Evolutionary conservation across 2,797 vertebrate species (phyloP).

Genomic region (Aphelocoma californica): DNA sequence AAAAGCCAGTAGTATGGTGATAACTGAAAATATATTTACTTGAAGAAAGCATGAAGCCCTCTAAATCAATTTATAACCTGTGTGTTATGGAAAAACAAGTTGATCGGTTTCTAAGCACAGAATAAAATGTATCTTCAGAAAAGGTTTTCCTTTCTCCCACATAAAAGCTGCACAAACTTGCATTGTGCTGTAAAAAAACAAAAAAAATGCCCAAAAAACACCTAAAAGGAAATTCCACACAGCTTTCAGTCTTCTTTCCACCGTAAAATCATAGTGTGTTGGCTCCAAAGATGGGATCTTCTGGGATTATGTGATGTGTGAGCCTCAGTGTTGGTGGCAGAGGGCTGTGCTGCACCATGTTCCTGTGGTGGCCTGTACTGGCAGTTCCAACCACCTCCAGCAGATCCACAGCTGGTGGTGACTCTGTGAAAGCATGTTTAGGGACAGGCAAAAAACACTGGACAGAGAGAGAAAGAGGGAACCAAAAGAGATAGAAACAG

Average conservation of each 20-base stretch:
- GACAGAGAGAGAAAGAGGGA: neutral
- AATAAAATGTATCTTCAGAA: neutral
- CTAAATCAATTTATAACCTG: neutral
- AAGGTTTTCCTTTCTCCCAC: neutral
- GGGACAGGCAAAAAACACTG: neutral
- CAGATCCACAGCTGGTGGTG: neutral
- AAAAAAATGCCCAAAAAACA: neutral
- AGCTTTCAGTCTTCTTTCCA: neutral
- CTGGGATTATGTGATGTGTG: too few species aligned
- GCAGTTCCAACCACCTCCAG: neutral
- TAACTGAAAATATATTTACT: neutral
- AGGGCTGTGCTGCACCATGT: neutral
- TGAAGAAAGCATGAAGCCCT: neutral
- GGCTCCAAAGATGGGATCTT: neutral
- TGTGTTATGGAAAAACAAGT: neutral
- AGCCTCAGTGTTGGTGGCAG: neutral
- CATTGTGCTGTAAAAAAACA: neutral
- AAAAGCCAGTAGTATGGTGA: neutral
- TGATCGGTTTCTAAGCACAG: neutral
- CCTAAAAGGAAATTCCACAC: neutral
- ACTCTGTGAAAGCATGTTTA: neutral
- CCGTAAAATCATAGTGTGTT: neutral
- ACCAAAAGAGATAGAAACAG: neutral
- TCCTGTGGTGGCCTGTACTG: too few species aligned
- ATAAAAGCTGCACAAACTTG: neutral